Conservation (phyloP, 1,140 invertebrate species). For the Monochamus saltuarius region DNA sequence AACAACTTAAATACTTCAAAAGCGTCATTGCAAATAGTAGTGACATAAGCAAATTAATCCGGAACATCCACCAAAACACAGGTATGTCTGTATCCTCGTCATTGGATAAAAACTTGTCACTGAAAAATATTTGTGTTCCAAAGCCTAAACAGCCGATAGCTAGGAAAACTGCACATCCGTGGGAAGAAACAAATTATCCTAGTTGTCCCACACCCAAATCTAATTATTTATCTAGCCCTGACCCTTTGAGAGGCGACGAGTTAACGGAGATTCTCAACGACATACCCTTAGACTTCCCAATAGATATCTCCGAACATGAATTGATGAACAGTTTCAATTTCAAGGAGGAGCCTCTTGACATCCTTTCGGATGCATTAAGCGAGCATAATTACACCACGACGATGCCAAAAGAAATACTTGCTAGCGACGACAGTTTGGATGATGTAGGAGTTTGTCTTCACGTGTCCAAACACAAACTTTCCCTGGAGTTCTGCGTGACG, state of each 20-base stretch:
- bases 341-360: conserved; percentile 20
- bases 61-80: conserved; percentile 49
- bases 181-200: conserved; percentile 31
- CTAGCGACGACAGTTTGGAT: conserved; percentile 32
- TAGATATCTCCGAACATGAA: conserved; percentile 21
- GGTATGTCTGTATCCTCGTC: conserved; percentile 44
- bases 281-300: conserved; percentile 16
- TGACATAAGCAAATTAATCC: conserved; percentile 53
- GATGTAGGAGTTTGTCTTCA: conserved; percentile 57
- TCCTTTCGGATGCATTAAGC: background rate
- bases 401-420: conserved; percentile 31
- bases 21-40: conserved; percentile 57
- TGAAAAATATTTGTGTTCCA: conserved; percentile 20
- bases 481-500: conserved; percentile 57
- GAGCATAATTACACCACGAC: background rate
- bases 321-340: conserved; percentile 28
- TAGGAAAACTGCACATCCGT: conserved; percentile 32
- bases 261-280: conserved; percentile 24
- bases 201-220: conserved; percentile 28
- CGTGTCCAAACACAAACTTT: conserved; percentile 56
- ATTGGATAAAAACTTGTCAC: conserved; percentile 32
- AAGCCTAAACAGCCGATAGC: conserved; percentile 14
- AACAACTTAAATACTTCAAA: conserved; percentile 57
- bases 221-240: conserved; percentile 20
- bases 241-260: conserved; percentile 26